Percentiles rank a stretch among this genome's conserved stretches.
These are phyloP conservation scores for Pseudomyrmex pallidus DNA, from an alignment of 1,140 invertebrate genomes.

Conservation along the genomic window DNA sequence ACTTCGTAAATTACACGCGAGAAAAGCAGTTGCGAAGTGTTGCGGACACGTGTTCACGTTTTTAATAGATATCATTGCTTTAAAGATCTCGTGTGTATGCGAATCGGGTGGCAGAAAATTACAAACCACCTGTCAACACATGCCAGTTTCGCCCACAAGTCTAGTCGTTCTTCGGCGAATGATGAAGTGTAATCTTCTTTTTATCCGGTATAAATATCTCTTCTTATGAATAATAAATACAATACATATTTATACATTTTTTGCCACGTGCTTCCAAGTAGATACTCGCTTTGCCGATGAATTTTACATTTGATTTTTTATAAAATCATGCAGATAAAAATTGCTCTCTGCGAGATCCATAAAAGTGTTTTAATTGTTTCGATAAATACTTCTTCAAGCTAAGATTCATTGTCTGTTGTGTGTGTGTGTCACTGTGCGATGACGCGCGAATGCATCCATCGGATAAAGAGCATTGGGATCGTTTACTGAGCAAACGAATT, in stretches of 20 bases:
- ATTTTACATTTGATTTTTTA: background rate
- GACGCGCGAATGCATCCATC: constrained; percentile 1
- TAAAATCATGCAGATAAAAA: background rate
- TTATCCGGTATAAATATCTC: constrained; percentile 13
- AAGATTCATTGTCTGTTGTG: too few relatives aligned
- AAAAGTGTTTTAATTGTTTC: too few relatives aligned
- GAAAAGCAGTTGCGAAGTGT: constrained; percentile 14
- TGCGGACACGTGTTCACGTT: constrained; percentile 2
- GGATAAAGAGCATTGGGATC: constrained; percentile 23
- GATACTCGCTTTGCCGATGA: background rate
- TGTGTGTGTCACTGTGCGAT: background rate
- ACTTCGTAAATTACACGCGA: background rate
- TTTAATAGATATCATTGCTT: constrained; percentile 36
- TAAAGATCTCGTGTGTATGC: constrained; percentile 1
- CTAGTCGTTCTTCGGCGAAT: background rate
- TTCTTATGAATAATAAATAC: constrained; percentile 6
- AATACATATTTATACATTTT: constrained; percentile 29
- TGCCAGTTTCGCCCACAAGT: constrained; percentile 12
- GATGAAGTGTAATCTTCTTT: background rate
- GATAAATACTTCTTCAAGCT: too few relatives aligned
- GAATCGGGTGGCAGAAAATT: constrained; percentile 27
- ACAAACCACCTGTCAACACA: constrained; percentile 7
- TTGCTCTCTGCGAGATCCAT: too few relatives aligned
- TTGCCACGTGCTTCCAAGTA: background rate
- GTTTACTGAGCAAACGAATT: constrained; percentile 24